Evolutionary conservation across 2,113 vertebrate species (phyloP).

Genomic region (Corydoras maculifer): DNA sequence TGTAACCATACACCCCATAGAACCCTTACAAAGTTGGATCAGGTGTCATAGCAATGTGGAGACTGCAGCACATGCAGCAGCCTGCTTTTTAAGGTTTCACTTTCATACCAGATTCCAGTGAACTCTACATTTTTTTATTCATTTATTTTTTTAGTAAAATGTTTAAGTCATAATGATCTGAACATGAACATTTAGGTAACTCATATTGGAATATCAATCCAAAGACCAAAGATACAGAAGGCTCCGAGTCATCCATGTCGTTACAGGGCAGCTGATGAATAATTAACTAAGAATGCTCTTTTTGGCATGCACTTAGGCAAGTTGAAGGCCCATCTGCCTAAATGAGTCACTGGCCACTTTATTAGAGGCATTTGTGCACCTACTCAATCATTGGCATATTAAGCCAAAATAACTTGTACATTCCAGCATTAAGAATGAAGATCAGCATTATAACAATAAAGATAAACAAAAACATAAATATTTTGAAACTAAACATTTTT

Average conservation of each 20-base stretch:
- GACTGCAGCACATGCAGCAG: conserved; percentile 4
- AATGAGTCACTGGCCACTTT: no score
- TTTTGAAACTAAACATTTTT: no score
- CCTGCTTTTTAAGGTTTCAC: background rate
- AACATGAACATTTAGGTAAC: no score
- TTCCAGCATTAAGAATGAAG: no score
- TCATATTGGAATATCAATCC: no score
- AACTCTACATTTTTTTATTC: background rate
- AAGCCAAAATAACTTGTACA: background rate
- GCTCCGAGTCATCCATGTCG: conserved; percentile 8
- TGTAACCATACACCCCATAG: conserved; percentile 29
- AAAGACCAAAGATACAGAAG: background rate
- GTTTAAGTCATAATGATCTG: no score
- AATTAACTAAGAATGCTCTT: conserved; percentile 32
- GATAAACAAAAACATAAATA: no score
- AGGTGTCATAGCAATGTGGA: conserved; percentile 34
- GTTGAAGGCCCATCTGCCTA: background rate
- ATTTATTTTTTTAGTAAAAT: background rate
- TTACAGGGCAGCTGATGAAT: conserved; percentile 37
- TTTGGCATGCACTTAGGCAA: conserved; percentile 18
- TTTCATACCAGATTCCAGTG: background rate
- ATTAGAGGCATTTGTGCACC: no score
- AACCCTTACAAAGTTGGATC: conserved; percentile 30
- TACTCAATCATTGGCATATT: no score
- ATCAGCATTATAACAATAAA: no score